Conservation (phyloP, 2,113 vertebrate species). For the Epinephelus fuscoguttatus region DNA sequence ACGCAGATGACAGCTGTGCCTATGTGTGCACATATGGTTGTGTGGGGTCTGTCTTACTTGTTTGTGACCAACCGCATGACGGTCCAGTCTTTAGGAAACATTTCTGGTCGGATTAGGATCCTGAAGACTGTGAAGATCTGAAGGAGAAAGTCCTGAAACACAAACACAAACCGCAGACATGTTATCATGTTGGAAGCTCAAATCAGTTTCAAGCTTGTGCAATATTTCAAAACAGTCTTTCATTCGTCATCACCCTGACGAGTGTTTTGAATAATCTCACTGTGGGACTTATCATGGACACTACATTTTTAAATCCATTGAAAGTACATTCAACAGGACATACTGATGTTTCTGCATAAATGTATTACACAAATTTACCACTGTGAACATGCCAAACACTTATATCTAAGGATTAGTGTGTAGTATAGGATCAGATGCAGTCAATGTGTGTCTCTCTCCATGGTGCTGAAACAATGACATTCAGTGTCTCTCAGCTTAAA, state of each 20-base stretch:
- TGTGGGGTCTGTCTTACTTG: constrained; percentile 89
- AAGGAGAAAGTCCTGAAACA: constrained; percentile 93
- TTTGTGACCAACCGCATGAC: constrained; percentile 99
- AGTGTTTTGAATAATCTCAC: neutral
- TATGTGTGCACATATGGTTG: neutral
- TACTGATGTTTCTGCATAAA: no score
- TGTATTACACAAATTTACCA: neutral
- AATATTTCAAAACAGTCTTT: neutral
- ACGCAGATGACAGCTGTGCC: neutral
- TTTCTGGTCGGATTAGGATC: constrained; percentile 96
- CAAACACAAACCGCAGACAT: constrained; percentile 15
- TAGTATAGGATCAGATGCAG: neutral
- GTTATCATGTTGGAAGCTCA: neutral
- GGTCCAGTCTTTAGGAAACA: constrained; percentile 99
- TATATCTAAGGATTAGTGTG: neutral
- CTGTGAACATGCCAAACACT: neutral
- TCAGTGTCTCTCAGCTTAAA: neutral
- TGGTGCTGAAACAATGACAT: constrained; percentile 15
- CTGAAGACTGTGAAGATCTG: constrained; percentile 99
- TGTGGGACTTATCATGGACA: neutral
- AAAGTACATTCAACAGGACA: no score
- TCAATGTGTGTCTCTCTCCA: constrained; percentile 3
- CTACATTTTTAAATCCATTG: no score
- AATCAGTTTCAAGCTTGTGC: neutral
- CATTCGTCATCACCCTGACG: neutral